phyloP scores from a whole-genome alignment of 64 coral and sea anemone species.

The Montipora efflorescens region DNA sequence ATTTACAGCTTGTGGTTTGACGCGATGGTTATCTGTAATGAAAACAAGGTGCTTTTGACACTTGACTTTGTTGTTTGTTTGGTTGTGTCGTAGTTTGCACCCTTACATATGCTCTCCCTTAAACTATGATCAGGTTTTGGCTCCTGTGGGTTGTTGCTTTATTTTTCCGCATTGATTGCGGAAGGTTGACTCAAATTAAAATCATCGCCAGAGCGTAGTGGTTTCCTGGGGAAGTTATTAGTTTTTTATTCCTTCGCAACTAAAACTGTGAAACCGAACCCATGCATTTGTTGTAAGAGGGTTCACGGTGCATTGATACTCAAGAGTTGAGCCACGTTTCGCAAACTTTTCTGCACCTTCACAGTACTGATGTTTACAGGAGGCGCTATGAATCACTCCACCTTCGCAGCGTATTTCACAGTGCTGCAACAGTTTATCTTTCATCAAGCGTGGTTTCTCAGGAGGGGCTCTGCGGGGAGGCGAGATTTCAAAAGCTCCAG shows the following conservation, averaged over 20 bases:
- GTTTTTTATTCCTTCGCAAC: background rate
- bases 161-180: background rate
- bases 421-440: constrained; percentile 35
- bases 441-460: constrained; percentile 45
- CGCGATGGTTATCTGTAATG: constrained; percentile 2
- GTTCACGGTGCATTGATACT: background rate
- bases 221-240: background rate
- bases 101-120: too few species aligned
- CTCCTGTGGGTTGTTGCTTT: background rate
- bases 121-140: background rate
- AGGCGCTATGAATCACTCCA: background rate
- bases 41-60: background rate
- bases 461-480: constrained; percentile 11
- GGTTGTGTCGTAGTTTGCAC: too few species aligned
- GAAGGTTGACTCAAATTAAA: background rate
- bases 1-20: constrained; percentile 23
- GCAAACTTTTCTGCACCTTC: background rate
- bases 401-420: constrained; percentile 13
- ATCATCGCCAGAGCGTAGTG: background rate
- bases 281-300: background rate
- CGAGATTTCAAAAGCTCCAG: constrained; percentile 26
- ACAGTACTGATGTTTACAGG: constrained; percentile 14
- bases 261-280: background rate
- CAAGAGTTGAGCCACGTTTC: background rate
- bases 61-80: background rate